A percentile compares a stretch with the other conserved stretches of the same genome.
These are phyloP conservation scores for Philopotamus ludificatus DNA, from an alignment of 1,140 invertebrate genomes.

Conservation along the genomic window DNA sequence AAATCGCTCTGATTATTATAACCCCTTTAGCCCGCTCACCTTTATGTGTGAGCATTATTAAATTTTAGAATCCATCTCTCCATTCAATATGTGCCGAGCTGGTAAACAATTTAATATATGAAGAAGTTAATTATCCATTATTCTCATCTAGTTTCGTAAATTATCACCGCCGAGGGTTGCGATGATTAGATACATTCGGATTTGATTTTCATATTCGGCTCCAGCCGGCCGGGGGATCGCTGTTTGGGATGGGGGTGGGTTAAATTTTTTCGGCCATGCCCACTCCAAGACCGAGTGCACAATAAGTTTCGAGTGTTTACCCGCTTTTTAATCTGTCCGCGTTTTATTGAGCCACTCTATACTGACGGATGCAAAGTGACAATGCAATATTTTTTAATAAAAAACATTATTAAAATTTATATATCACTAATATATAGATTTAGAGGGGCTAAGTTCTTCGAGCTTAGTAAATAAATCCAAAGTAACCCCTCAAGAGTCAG, in stretches of 20 bases:
- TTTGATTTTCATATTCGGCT: too few relatives aligned
- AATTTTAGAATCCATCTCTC: slow-evolving; percentile 19
- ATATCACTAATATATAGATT: too few relatives aligned
- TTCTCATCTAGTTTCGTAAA: slow-evolving; percentile 12
- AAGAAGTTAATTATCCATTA: slow-evolving; percentile 19
- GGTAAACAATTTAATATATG: slow-evolving; percentile 23
- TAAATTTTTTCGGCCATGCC: slow-evolving; percentile 24
- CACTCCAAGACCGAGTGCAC: slow-evolving; percentile 13
- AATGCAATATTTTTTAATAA: not conserved
- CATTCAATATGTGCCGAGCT: slow-evolving; percentile 9
- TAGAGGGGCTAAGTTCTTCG: too few relatives aligned
- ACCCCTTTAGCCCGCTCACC: slow-evolving; percentile 5
- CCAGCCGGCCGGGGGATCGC: too few relatives aligned
- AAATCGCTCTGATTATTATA: not conserved
- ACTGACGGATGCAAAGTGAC: not conserved
- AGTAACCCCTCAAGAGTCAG: too few relatives aligned
- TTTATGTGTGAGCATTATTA: slow-evolving; percentile 13
- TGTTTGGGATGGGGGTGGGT: not conserved
- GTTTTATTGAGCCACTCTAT: slow-evolving; percentile 22
- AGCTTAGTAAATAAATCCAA: too few relatives aligned
- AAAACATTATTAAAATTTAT: not conserved
- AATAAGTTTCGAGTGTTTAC: slow-evolving; percentile 36
- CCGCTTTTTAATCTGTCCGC: slow-evolving; percentile 40
- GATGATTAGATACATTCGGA: too few relatives aligned
- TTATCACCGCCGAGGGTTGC: not conserved